Conservation (phyloP, 1,140 invertebrate genomes). For the Argopecten irradians region DNA sequence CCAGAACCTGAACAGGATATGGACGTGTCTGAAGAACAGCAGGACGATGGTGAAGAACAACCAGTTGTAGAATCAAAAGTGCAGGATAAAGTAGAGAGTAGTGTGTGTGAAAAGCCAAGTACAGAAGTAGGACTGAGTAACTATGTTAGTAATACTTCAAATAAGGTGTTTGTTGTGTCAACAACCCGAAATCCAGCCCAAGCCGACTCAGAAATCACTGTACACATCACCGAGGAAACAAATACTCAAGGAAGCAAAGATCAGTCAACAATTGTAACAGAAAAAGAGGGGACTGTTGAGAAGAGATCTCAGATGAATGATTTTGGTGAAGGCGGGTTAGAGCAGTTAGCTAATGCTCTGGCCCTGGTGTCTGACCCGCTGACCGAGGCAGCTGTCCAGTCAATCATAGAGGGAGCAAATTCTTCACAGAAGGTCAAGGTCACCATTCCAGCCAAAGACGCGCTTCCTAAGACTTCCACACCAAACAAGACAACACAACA, state of each 20-base stretch:
- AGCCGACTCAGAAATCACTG: neutral
- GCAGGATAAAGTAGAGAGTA: neutral
- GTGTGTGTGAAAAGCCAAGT: neutral
- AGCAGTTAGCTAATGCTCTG: neutral
- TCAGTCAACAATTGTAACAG: neutral
- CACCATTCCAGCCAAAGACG: too few relatives aligned
- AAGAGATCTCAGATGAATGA: neutral
- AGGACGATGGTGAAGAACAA: neutral
- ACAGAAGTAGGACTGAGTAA: neutral
- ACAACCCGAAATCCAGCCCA: neutral
- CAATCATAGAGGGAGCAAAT: neutral
- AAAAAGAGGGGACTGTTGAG: neutral
- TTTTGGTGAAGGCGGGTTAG: neutral
- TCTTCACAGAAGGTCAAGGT: neutral
- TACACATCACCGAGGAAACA: neutral
- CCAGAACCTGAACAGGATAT: neutral
- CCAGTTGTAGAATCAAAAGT: neutral
- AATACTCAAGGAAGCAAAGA: neutral
- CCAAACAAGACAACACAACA: neutral
- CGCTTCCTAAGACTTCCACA: neutral
- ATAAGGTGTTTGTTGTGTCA: neutral
- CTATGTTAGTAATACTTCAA: neutral
- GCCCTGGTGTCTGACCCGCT: conserved; percentile 12
- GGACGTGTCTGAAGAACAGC: neutral
- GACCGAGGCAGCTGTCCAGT: conserved; percentile 3